Evolutionary conservation across 35 echinoderm and acorn worm genomes (phyloP).

Genomic region (Ophiothrix spiculata): DNA sequence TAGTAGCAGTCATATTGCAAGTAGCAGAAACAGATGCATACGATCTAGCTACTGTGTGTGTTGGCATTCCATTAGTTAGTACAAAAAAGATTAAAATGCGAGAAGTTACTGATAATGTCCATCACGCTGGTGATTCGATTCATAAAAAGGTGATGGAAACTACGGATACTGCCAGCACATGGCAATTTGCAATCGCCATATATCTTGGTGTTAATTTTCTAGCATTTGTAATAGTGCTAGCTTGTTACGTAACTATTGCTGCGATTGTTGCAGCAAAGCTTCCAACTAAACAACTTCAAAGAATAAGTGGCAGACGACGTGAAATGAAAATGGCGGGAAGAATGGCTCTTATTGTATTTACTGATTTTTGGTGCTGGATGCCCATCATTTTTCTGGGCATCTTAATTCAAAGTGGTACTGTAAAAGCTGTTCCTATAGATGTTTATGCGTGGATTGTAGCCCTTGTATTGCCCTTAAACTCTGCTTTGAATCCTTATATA

Average conservation of each 20-base stretch:
- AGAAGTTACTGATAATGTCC: background rate
- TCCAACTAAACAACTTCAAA: background rate
- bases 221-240: conserved; percentile 18
- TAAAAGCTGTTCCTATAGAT: background rate
- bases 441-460: conserved; percentile 77
- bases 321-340: conserved; percentile 52
- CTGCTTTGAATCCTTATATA: conserved; percentile 70
- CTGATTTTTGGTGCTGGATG: too few species aligned
- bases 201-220: conserved; percentile 41
- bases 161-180: conserved; percentile 10
- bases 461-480: conserved; percentile 80
- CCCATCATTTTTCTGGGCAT: conserved; percentile 60
- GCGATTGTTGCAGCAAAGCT: conserved; percentile 11
- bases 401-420: conserved; percentile 15
- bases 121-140: background rate
- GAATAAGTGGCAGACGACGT: background rate
- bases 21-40: background rate
- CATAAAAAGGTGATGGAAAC: conserved; percentile 22
- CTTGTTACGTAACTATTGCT: conserved; percentile 43
- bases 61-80: conserved; percentile 29
- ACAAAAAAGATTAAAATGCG: conserved; percentile 20
- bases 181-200: conserved; percentile 38
- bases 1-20: conserved; percentile 28
- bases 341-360: conserved; percentile 57
- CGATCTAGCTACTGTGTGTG: conserved; percentile 12